A percentile compares a stretch with the other conserved stretches of the same genome.
Evolutionary conservation across 2,888 invertebrate species (phyloP).

Genomic region (Yponomeuta plumbellus): DNA sequence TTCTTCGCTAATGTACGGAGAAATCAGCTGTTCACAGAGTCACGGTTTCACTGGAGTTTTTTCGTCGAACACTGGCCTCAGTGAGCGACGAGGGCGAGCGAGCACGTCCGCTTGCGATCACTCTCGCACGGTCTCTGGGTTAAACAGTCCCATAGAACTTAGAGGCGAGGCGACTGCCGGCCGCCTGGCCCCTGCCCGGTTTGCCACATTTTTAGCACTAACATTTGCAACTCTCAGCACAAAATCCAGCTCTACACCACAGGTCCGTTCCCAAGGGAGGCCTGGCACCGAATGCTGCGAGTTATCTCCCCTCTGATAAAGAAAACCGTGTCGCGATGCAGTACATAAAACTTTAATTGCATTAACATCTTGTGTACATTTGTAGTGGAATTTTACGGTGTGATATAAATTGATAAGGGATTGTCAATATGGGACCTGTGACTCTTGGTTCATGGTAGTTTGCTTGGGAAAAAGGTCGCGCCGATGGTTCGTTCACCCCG

Average conservation of each 20-base stretch:
- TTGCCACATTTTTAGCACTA: constrained; percentile 56
- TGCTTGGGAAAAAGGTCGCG: constrained; percentile 2
- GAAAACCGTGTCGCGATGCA: constrained; percentile 18
- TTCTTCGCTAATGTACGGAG: constrained; percentile 16
- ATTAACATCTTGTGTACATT: constrained; percentile 24
- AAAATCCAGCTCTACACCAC: constrained; percentile 26
- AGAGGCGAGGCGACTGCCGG: constrained; percentile 45
- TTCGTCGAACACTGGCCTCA: constrained; percentile 19
- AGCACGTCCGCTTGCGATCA: constrained; percentile 10
- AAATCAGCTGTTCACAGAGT: constrained; percentile 36
- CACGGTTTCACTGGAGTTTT: constrained; percentile 24
- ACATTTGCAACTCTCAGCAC: constrained; percentile 23
- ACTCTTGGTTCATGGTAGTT: not conserved
- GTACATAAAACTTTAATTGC: constrained; percentile 19
- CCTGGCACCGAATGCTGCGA: constrained; percentile 40
- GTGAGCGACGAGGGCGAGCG: constrained; percentile 36
- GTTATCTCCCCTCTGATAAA: constrained; percentile 35
- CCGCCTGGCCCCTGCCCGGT: constrained; percentile 53
- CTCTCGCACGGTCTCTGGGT: not conserved
- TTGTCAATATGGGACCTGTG: constrained; percentile 2
- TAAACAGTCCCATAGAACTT: constrained; percentile 13
- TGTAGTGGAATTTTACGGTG: constrained; percentile 33
- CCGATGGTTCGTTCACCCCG: not conserved
- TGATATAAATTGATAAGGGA: constrained; percentile 8
- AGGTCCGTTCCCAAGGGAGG: constrained; percentile 44